A percentile compares a stretch with the other conserved stretches of the same genome.
Evolutionary conservation across 2,888 invertebrate species (phyloP).

Genomic region (Drosophila neotestacea): DNA sequence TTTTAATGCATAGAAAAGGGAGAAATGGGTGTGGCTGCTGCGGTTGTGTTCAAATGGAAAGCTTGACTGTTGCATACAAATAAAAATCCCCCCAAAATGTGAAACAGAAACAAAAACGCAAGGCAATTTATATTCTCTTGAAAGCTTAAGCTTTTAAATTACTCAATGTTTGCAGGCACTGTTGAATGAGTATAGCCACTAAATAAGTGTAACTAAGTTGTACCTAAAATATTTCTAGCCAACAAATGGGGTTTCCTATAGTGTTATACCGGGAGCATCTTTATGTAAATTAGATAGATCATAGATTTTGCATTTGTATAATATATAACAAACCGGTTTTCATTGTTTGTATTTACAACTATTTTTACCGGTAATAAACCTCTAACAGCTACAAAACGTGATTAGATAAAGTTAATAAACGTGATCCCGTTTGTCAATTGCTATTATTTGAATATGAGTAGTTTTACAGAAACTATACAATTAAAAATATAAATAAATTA

Average conservation of each 20-base stretch:
- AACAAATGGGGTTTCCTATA: not conserved
- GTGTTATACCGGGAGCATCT: not conserved
- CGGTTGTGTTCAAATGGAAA: slow-evolving; percentile 8
- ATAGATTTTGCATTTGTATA: not conserved
- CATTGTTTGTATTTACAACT: not conserved
- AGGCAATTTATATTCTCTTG: slow-evolving; percentile 30
- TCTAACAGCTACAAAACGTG: not conserved
- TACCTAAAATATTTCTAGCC: not conserved
- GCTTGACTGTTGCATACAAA: slow-evolving; percentile 6
- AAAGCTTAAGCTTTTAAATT: slow-evolving; percentile 23
- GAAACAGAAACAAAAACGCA: slow-evolving; percentile 19
- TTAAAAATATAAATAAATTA: slow-evolving; percentile 12
- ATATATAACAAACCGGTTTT: slow-evolving; percentile 1
- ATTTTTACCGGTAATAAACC: not conserved
- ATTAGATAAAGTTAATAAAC: slow-evolving; percentile 16
- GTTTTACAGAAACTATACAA: slow-evolving; percentile 6
- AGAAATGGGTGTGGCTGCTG: slow-evolving; percentile 12
- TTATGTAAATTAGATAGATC: not conserved
- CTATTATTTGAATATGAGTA: not conserved
- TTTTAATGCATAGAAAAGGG: not conserved
- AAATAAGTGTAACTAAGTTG: not conserved
- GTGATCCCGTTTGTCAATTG: slow-evolving; percentile 4
- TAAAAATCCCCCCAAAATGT: slow-evolving; percentile 14
- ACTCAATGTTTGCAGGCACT: not conserved
- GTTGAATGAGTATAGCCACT: not conserved